These are phyloP conservation scores for Rousettus leschenaultii DNA, from an alignment of 2,113 vertebrate genomes.

Conservation along the genomic window DNA sequence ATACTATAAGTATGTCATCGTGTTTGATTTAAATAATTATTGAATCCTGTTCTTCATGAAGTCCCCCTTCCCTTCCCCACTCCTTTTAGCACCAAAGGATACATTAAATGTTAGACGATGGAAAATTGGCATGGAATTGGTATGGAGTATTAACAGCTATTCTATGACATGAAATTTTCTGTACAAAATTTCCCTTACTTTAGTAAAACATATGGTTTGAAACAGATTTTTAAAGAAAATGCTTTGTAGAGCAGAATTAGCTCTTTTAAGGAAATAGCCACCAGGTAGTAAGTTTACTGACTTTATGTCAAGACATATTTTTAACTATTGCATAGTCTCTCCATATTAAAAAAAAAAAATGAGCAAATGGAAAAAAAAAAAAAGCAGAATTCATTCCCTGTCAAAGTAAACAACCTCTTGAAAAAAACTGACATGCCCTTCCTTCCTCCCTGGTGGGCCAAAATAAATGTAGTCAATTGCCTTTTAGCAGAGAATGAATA, in stretches of 20 bases:
- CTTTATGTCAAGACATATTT: conserved; percentile 16
- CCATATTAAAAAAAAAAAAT: conserved; percentile 19
- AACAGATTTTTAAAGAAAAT: conserved; percentile 42
- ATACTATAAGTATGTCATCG: background rate
- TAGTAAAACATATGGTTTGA: background rate
- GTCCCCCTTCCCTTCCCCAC: background rate
- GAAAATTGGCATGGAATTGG: background rate
- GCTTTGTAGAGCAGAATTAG: background rate
- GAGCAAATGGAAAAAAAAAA: conserved; percentile 12
- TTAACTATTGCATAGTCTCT: background rate
- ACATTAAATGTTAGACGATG: background rate
- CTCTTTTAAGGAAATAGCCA: conserved; percentile 4
- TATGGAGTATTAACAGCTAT: background rate
- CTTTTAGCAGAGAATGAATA: conserved; percentile 22
- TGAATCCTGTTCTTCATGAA: background rate
- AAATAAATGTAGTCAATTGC: conserved; percentile 20
- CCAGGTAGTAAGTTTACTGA: background rate
- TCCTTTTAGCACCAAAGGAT: background rate
- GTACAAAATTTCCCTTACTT: background rate
- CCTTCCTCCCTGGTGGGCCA: conserved; percentile 20
- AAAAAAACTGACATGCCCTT: background rate
- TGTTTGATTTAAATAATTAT: conserved; percentile 5
- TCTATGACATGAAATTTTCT: background rate
- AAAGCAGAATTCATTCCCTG: conserved; percentile 4
- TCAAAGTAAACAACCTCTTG: conserved; percentile 43